These are phyloP conservation scores for Myanophis thanlyinensis DNA, from an alignment of 2,113 vertebrate species.

Conservation along the genomic window DNA sequence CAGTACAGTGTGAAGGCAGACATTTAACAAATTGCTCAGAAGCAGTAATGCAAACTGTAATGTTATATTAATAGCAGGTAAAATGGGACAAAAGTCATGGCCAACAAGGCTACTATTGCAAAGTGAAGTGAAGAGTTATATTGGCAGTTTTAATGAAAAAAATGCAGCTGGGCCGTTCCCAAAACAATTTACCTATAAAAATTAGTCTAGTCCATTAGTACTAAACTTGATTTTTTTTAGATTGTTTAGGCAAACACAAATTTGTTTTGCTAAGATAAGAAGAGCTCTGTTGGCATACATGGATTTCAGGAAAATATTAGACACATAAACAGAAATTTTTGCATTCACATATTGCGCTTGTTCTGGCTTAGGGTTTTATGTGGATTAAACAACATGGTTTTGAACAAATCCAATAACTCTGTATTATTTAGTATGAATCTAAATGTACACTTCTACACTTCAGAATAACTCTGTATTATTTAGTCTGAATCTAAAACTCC, in stretches of 20 bases:
- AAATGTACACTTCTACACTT: no score
- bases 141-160: slow-evolving; percentile 10
- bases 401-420: neutral
- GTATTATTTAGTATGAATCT: neutral
- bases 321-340: neutral
- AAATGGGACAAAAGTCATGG: slow-evolving; percentile 14
- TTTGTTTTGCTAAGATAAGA: neutral
- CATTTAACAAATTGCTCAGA: neutral
- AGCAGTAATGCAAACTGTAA: neutral
- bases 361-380: neutral
- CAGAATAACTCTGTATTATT: neutral
- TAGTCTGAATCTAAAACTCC: neutral
- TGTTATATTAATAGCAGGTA: neutral
- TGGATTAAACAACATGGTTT: neutral
- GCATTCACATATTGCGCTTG: neutral
- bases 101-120: neutral
- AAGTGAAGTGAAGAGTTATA: neutral
- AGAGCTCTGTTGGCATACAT: neutral
- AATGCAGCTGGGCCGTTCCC: neutral
- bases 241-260: neutral
- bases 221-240: neutral
- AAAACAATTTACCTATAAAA: neutral
- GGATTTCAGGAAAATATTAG: neutral
- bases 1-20: neutral
- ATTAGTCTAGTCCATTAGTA: neutral